These are phyloP conservation scores for Temnothorax curvispinosus DNA, from an alignment of 1,140 invertebrate genomes.

Conservation along the genomic window DNA sequence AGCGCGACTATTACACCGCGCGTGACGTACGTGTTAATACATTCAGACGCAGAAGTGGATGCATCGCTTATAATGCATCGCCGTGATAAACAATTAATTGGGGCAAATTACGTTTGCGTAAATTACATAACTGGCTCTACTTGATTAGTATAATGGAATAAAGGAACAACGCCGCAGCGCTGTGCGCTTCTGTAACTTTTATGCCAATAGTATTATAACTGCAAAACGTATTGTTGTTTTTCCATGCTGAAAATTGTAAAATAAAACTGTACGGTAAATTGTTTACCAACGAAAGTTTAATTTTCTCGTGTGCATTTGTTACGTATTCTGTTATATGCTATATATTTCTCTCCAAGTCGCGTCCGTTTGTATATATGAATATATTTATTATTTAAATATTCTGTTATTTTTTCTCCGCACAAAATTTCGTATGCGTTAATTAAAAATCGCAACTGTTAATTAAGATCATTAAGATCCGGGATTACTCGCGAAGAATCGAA, in stretches of 20 bases:
- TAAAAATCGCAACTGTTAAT: neutral
- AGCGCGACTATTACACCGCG: slow-evolving; percentile 8
- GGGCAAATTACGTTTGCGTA: slow-evolving; percentile 37
- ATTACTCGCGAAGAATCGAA: neutral
- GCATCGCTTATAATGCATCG: slow-evolving; percentile 1
- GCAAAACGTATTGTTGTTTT: neutral
- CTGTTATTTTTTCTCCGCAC: neutral
- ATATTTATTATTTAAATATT: neutral
- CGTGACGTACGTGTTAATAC: slow-evolving; percentile 7
- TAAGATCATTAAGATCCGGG: neutral
- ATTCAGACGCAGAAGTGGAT: neutral
- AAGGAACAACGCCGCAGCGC: neutral
- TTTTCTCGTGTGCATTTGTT: neutral
- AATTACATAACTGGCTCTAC: slow-evolving; percentile 45
- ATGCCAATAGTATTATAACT: neutral
- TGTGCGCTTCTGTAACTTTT: neutral
- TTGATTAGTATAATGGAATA: slow-evolving; percentile 46
- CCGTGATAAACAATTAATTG: slow-evolving; percentile 37
- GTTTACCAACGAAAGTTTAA: slow-evolving; percentile 8
- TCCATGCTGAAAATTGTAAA: neutral
- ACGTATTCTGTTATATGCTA: neutral
- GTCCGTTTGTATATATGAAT: no score
- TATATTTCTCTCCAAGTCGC: neutral
- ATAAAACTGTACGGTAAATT: neutral
- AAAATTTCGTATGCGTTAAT: neutral